Percentiles rank a stretch among this genome's conserved stretches.
These are phyloP conservation scores for Mimumesa dahlbomi DNA, from an alignment of 2,888 invertebrate genomes.

Conservation along the genomic window DNA sequence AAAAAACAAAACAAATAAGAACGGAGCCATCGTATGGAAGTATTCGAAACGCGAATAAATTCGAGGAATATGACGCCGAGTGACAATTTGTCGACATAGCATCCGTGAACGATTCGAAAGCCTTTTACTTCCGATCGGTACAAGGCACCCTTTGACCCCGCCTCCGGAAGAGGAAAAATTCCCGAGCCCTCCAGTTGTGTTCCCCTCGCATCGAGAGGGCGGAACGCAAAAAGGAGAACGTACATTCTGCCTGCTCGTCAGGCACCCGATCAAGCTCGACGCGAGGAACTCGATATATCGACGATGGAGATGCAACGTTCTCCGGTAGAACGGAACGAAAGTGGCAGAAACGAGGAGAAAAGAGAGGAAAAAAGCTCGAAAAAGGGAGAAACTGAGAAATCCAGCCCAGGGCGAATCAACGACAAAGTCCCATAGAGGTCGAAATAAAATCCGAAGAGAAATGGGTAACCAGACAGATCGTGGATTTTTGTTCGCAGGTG, in stretches of 20 bases:
- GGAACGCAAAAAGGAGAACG: slow-evolving; percentile 21
- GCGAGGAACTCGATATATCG: slow-evolving; percentile 21
- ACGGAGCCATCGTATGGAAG: too few species aligned
- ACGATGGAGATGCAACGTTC: slow-evolving; percentile 12
- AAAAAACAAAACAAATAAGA: too few species aligned
- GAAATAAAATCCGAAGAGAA: slow-evolving; percentile 55
- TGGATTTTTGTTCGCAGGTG: slow-evolving; percentile 11
- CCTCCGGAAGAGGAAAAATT: too few species aligned
- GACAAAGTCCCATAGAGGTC: slow-evolving; percentile 49
- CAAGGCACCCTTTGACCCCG: too few species aligned
- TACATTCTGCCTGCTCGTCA: slow-evolving; percentile 21
- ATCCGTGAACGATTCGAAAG: too few species aligned
- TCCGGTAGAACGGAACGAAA: slow-evolving; percentile 40
- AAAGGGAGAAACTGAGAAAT: slow-evolving; percentile 22
- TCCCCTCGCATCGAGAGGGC: too few species aligned
- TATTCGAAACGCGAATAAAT: too few species aligned
- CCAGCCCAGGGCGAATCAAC: slow-evolving; percentile 48
- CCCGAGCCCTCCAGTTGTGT: too few species aligned
- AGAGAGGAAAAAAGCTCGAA: slow-evolving; percentile 5
- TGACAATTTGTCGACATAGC: too few species aligned
- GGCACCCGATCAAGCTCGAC: slow-evolving; percentile 1
- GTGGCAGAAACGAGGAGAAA: slow-evolving; percentile 30
- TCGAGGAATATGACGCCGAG: too few species aligned
- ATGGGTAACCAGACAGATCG: slow-evolving; percentile 50
- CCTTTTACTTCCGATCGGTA: too few species aligned